Conservation (phyloP, 2,797 vertebrate genomes). For the Xenops minutus region DNA sequence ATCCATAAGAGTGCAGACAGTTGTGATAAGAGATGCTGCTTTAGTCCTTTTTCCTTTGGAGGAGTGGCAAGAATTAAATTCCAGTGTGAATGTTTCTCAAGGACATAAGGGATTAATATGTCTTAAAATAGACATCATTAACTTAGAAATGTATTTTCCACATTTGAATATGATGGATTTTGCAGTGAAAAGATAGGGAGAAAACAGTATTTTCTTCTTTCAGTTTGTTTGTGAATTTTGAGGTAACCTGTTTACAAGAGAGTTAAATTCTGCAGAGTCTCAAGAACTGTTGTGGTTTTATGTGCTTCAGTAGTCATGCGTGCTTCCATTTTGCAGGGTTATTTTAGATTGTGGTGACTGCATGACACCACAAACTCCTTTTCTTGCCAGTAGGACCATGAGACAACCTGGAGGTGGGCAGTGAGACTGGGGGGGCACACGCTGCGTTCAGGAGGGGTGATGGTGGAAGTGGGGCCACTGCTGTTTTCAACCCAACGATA, state of each 20-base stretch:
- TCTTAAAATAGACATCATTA: slow-evolving; percentile 6
- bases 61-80: slow-evolving; percentile 15
- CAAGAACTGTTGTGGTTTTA: not conserved
- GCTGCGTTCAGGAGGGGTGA: not conserved
- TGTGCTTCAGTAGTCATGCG: not conserved
- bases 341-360: not conserved
- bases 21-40: not conserved
- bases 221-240: not conserved
- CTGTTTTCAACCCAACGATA: too few species aligned
- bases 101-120: not conserved
- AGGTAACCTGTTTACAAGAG: not conserved
- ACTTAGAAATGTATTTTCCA: not conserved
- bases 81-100: not conserved
- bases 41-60: not conserved
- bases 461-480: not conserved
- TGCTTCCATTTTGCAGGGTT: not conserved
- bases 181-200: not conserved
- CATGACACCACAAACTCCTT: not conserved
- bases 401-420: not conserved
- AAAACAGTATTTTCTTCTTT: not conserved
- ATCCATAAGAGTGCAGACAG: not conserved
- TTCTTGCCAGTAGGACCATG: not conserved
- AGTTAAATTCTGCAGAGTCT: not conserved
- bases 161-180: not conserved
- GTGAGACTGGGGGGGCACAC: fast-evolving